A percentile compares a stretch with the other conserved stretches of the same genome.
Conservation (phyloP, 2,888 invertebrate species). For the Meloe dianella region DNA sequence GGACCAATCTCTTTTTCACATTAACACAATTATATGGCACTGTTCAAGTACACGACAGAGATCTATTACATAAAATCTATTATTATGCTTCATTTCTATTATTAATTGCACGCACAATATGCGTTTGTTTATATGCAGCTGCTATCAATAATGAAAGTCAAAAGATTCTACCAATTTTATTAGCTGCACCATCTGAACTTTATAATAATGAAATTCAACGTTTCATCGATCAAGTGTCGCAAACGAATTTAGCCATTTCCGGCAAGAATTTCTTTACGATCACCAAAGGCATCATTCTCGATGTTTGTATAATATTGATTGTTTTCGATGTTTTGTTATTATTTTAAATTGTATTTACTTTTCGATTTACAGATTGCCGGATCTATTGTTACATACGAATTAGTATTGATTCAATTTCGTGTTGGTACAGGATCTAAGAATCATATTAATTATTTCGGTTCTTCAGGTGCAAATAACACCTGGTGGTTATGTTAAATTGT, state of each 20-base stretch:
- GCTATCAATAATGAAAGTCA: background rate
- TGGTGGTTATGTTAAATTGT: too few relatives aligned
- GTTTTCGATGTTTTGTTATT: too few relatives aligned
- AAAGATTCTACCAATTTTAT: background rate
- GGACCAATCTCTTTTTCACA: conserved; percentile 15
- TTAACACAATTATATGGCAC: conserved; percentile 19
- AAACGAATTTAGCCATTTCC: conserved; percentile 3
- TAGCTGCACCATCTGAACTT: background rate
- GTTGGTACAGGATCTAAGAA: too few relatives aligned
- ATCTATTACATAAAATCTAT: background rate
- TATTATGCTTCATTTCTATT: background rate
- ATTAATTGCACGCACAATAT: background rate
- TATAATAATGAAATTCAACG: conserved; percentile 9
- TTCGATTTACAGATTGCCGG: conserved; percentile 18
- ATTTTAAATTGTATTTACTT: too few relatives aligned
- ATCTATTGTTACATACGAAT: conserved; percentile 16
- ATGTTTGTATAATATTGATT: conserved; percentile 9
- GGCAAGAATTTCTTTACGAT: conserved; percentile 14
- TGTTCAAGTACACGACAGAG: background rate
- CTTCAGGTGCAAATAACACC: too few relatives aligned
- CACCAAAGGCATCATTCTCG: conserved; percentile 11
- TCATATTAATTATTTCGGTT: too few relatives aligned
- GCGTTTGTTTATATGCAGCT: conserved; percentile 1
- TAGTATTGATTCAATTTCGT: conserved; percentile 13
- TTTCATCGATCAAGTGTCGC: conserved; percentile 9